Conservation (phyloP, 1,140 invertebrate species). For the Gryon sp. region DNA sequence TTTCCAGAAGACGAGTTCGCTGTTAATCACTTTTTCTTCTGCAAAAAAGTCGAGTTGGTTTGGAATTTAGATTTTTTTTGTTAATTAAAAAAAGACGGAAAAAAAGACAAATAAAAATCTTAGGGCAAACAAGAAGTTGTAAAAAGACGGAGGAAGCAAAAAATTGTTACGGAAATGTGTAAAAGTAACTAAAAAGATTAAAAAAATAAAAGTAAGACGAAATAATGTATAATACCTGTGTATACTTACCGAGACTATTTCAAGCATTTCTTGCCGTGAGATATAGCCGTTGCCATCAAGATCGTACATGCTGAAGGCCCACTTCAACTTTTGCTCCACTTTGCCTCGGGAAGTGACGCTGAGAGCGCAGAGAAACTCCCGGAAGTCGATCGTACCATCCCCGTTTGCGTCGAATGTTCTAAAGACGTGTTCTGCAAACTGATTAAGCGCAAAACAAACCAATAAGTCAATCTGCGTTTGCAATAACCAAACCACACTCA, state of each 20-base stretch:
- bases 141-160: too few relatives aligned
- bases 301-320: slow-evolving; percentile 99
- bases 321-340: slow-evolving; percentile 97
- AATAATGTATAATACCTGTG: slow-evolving; percentile 18
- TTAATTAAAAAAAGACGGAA: too few relatives aligned
- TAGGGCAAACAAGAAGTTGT: too few relatives aligned
- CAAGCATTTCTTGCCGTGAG: slow-evolving; percentile 96
- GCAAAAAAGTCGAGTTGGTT: too few relatives aligned
- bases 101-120: too few relatives aligned
- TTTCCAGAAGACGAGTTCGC: background rate
- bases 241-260: slow-evolving; percentile 94
- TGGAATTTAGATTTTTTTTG: too few relatives aligned
- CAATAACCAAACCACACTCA: slow-evolving; percentile 18
- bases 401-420: slow-evolving; percentile 98
- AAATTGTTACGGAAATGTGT: too few relatives aligned
- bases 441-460: slow-evolving; percentile 57
- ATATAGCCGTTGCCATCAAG: slow-evolving; percentile 97
- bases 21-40: slow-evolving; percentile 3
- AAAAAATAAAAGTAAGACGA: too few relatives aligned
- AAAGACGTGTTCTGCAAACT: slow-evolving; percentile 99
- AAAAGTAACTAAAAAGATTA: too few relatives aligned
- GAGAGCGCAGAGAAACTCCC: slow-evolving; percentile 97
- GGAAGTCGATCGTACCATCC: slow-evolving; percentile 98
- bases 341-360: slow-evolving; percentile 97
- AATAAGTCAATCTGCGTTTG: slow-evolving; percentile 39